These are phyloP conservation scores for Acipenser transmontanus DNA, from an alignment of 2,797 vertebrate genomes.

Conservation along the genomic window DNA sequence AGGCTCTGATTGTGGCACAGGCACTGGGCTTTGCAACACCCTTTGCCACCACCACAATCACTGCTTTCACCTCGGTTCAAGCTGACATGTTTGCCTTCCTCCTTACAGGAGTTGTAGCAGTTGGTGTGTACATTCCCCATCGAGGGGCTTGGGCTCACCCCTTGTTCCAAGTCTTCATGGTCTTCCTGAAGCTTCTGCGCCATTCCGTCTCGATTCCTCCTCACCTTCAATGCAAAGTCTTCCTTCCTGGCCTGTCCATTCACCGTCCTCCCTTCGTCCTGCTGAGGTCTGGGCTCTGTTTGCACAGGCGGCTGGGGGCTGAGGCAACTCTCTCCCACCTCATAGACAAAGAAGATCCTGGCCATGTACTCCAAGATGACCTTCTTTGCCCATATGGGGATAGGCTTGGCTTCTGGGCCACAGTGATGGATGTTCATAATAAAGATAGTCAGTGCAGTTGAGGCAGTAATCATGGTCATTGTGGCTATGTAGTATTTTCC, in stretches of 20 bases:
- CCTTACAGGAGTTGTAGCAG: conserved; percentile 29
- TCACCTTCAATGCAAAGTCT: conserved; percentile 14
- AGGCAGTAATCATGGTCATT: conserved; percentile 89
- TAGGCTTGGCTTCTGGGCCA: conserved; percentile 65
- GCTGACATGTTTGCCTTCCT: conserved; percentile 25
- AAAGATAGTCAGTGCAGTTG: conserved; percentile 83
- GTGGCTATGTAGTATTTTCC: conserved; percentile 91
- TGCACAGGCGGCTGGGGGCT: conserved; percentile 26
- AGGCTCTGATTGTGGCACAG: conserved; percentile 62
- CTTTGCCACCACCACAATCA: not conserved
- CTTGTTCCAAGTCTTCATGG: conserved; percentile 41
- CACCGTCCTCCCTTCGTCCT: conserved; percentile 25
- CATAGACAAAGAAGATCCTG: conserved; percentile 67
- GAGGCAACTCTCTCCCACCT: conserved; percentile 67
- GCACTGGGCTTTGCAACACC: conserved; percentile 41
- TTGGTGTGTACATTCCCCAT: conserved; percentile 38
- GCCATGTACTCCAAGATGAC: conserved; percentile 72
- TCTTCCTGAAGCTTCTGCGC: conserved; percentile 17
- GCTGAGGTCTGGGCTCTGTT: conserved; percentile 8
- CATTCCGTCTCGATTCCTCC: conserved; percentile 16
- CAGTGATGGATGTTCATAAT: conserved; percentile 90
- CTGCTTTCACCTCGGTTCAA: conserved; percentile 23
- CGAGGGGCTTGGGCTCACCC: conserved; percentile 35
- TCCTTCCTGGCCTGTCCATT: conserved; percentile 32
- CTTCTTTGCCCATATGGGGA: conserved; percentile 69